Conservation (phyloP, 1,140 invertebrate species). For the Nasonia longicornis region DNA sequence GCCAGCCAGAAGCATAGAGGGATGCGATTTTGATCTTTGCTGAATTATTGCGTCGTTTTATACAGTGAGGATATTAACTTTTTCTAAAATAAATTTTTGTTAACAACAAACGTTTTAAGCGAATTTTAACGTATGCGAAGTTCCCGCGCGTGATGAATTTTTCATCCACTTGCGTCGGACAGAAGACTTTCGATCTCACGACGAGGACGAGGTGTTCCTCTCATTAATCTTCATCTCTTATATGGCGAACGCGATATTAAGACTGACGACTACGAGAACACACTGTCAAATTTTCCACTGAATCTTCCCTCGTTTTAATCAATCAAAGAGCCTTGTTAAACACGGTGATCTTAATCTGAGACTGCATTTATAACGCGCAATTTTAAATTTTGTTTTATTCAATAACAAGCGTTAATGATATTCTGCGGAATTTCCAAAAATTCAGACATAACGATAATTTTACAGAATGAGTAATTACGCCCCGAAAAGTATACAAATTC, state of each 20-base stretch:
- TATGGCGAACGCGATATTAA: neutral
- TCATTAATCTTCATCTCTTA: slow-evolving; percentile 9
- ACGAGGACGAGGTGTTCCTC: neutral
- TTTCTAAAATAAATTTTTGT: no score
- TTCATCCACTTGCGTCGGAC: neutral
- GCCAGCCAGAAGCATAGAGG: neutral
- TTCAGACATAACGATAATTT: no score
- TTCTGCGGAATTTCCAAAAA: no score
- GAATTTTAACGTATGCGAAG: neutral
- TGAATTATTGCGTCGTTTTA: slow-evolving; percentile 34
- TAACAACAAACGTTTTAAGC: neutral
- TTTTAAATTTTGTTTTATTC: no score
- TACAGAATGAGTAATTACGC: no score
- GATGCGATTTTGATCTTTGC: slow-evolving; percentile 34
- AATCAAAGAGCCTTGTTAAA: neutral
- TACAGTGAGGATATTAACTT: neutral
- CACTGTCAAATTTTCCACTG: neutral
- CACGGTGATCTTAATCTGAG: no score
- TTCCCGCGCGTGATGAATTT: neutral
- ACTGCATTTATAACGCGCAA: neutral
- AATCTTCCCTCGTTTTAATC: neutral
- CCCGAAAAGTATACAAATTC: no score
- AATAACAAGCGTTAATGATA: no score
- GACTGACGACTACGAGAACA: neutral
- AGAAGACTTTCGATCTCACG: neutral